Percentiles rank a stretch among this genome's conserved stretches.
phyloP scores from a whole-genome alignment of 2,797 vertebrate species.

The Pseudochaenichthys georgianus region DNA sequence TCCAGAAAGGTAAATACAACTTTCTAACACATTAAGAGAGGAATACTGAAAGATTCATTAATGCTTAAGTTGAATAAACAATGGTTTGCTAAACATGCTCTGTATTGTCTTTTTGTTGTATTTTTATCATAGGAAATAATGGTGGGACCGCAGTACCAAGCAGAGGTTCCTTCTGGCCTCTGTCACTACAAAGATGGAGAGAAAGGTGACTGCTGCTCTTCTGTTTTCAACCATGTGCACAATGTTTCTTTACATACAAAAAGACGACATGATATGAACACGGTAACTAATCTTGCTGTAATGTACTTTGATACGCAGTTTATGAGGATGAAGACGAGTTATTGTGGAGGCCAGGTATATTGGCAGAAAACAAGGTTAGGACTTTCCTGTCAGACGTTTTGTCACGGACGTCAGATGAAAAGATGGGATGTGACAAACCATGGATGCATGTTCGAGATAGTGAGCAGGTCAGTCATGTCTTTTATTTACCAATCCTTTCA shows the following conservation, averaged over 20 bases:
- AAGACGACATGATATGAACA: not conserved
- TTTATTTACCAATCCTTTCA: not conserved
- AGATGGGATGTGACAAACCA: conserved; percentile 83
- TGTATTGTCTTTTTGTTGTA: not conserved
- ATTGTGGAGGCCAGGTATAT: conserved; percentile 91
- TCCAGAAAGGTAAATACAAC: conserved; percentile 90
- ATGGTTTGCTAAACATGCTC: not conserved
- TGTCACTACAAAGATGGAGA: conserved; percentile 88
- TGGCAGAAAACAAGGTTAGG: conserved; percentile 92
- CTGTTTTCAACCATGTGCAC: not conserved
- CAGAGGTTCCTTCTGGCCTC: conserved; percentile 92
- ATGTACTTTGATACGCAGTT: conserved; percentile 76
- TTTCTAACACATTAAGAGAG: conserved; percentile 12
- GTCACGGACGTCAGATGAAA: conserved; percentile 87
- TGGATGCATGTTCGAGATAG: conserved; percentile 90
- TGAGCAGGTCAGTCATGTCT: conserved; percentile 88
- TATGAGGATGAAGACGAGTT: conserved; percentile 95
- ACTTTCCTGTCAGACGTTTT: conserved; percentile 91
- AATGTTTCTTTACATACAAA: not conserved
- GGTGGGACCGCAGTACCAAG: conserved; percentile 95
- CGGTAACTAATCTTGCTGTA: not conserved
- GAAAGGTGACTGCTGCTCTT: conserved; percentile 82
- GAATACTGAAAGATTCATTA: too few species aligned
- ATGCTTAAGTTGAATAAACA: not conserved
- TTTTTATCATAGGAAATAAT: conserved; percentile 92